Conservation (phyloP, 2,113 vertebrate genomes). For the Heptranchias perlo region DNA sequence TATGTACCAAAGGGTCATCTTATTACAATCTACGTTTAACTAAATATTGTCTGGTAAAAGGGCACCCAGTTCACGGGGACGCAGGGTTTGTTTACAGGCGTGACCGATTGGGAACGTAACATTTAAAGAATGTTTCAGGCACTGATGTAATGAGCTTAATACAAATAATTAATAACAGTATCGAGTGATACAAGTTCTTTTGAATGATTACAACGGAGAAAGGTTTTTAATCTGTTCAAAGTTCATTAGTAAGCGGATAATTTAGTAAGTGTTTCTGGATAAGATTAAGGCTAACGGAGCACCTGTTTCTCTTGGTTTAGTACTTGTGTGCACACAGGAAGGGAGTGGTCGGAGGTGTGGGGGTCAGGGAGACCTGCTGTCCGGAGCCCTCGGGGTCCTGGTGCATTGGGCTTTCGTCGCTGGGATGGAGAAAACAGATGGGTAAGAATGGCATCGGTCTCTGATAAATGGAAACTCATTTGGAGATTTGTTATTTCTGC, state of each 20-base stretch:
- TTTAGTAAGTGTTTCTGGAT: neutral
- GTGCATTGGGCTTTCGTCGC: conserved; percentile 83
- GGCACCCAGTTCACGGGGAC: too few species aligned
- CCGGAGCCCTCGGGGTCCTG: conserved; percentile 81
- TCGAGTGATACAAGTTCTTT: neutral
- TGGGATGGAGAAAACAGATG: conserved; percentile 65
- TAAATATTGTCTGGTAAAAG: too few species aligned
- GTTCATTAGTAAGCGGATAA: too few species aligned
- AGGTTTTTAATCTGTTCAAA: neutral
- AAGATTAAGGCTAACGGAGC: neutral
- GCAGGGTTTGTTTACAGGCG: too few species aligned
- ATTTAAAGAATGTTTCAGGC: neutral
- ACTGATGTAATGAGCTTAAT: neutral
- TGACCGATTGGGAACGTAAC: neutral
- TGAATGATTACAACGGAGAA: neutral
- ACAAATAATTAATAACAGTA: neutral
- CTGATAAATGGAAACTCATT: neutral
- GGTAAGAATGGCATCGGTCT: conserved; percentile 57
- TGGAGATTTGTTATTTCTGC: neutral
- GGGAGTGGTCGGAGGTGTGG: conserved; percentile 89
- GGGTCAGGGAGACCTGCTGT: conserved; percentile 89
- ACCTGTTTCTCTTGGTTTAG: conserved; percentile 51
- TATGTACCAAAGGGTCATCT: too few species aligned
- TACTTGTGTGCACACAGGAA: conserved; percentile 71
- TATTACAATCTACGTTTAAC: too few species aligned